phyloP scores from a whole-genome alignment of 2,888 invertebrate species.

The Fragum sueziense region DNA sequence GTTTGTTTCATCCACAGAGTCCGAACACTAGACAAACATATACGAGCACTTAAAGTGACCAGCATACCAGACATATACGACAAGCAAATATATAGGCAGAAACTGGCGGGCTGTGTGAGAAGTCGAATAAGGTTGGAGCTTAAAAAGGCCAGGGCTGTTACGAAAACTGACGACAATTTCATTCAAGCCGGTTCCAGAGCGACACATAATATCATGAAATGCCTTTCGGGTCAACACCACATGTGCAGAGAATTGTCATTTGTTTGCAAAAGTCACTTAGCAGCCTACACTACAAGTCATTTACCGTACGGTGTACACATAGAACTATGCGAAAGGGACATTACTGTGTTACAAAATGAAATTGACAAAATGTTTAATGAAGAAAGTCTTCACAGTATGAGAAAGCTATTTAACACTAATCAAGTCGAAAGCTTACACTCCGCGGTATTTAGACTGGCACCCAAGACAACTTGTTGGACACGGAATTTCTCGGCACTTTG shows the following conservation, averaged over 20 bases:
- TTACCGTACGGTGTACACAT: neutral
- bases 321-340: too few species aligned
- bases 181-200: neutral
- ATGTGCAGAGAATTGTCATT: neutral
- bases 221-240: neutral
- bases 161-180: neutral
- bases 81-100: neutral
- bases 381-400: neutral
- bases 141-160: neutral
- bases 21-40: neutral
- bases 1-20: slow-evolving; percentile 9
- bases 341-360: neutral
- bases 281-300: neutral
- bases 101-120: neutral
- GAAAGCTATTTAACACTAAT: neutral
- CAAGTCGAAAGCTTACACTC: neutral
- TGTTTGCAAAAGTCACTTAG: slow-evolving; percentile 10
- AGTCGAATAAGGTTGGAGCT: slow-evolving; percentile 2
- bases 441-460: neutral
- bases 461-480: neutral
- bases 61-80: neutral
- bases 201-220: neutral
- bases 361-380: slow-evolving; percentile 2
- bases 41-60: neutral
- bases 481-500: neutral